Evolutionary conservation across 53 echinoderm and acorn worm species (phyloP), one percentile per base, ranked within the genome.

Genomic region (Holothuria leucospilota): DNA sequence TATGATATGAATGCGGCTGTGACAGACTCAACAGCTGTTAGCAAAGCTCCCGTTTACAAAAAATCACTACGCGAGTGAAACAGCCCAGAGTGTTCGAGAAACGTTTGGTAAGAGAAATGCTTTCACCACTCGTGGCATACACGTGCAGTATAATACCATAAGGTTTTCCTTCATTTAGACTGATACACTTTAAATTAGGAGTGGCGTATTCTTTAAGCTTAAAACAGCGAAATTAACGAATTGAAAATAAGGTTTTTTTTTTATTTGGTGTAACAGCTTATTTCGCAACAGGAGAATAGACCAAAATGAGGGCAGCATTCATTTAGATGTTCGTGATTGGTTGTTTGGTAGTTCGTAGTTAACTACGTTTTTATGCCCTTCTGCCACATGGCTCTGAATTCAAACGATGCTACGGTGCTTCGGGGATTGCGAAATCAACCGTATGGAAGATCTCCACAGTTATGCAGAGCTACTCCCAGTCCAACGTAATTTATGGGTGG

Each of bases 1-100:
- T 56, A 56, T 56, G 56, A 18, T 56, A 18, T 56, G 56, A 56
- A 56, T 56, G 56, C 18, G 16, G 15, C 56, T 56, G 56, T 51
- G 51, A 51, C 51, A 56, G 56, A 75, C 26, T 13, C 53, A 80
- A 80, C 80, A 80, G 80, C 80, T 80, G 80, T 80, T 62, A 60
- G 52, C 59, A 59, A 80, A 80, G 80, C 61, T 80, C 80, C 9
- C 29, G 25, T 80, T n/a, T 61, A 80, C 80, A 30, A 67, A 4
- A n/a, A 29, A 67, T 67, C 67, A 67, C 27, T 67, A 11, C 67
- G 67, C 67, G 27, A 30, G 67, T 67, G 67, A 26, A 67, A 26
- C 20, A 30, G 21, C 20, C 27, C n/a, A 67, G 67, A 29, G 67
- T 27, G 27, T 29, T 27, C 67, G 4, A 56, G 18, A 56, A 56